Base-by-base conservation (phyloP, 2,888 invertebrate genomes). In the Oasisia sp. region DNA sequence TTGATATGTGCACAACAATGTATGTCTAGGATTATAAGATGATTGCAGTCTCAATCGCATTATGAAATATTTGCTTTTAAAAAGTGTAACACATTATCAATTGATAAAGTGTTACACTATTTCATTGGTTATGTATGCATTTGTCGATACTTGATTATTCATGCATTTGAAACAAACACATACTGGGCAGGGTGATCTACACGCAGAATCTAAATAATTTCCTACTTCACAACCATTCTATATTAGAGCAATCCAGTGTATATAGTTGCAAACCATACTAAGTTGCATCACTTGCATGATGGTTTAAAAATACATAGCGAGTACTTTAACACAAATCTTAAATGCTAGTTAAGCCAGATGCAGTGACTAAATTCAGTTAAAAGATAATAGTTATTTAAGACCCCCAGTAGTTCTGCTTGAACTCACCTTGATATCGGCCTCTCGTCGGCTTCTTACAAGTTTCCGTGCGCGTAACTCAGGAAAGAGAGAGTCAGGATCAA, bases 401-500 rank as follows among this genome's bases (percentile, higher is more conserved):
- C n/a, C 38, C 38, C 38, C 38, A 27, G 27, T 74, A 74, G 74
- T 27, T 74, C 27, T 74, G 27, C 27, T n/a, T n/a, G 27, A 27
- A 74, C 74, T 92, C 93, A 95, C 95, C 94, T 95, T 94, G n/a
- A 95, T 95, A 27, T 93, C 94, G 92, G 94, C 94, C n/a, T 94
- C 94, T 92, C 93, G 94, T n/a, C 95, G 93, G 12, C 93, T 93
- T 38, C 93, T 95, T 32, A 95, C 93, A 19, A 95, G 93, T 92
- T 94, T 94, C n/a, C 94, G 93, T 11, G 94, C 92, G 19, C 95
- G 92, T 9, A 95, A 94, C 93, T 95, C 95, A 4, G 95, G 95
- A 92, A 94, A 94, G 7, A 95, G 93, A 9, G 95, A 95, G 93
- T 94, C 94, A 14, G 93, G 92, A 38, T 95, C 95, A 27, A 95